Evolutionary conservation across 1,140 invertebrate species (phyloP).

Genomic region (Cydia fagiglandana): DNA sequence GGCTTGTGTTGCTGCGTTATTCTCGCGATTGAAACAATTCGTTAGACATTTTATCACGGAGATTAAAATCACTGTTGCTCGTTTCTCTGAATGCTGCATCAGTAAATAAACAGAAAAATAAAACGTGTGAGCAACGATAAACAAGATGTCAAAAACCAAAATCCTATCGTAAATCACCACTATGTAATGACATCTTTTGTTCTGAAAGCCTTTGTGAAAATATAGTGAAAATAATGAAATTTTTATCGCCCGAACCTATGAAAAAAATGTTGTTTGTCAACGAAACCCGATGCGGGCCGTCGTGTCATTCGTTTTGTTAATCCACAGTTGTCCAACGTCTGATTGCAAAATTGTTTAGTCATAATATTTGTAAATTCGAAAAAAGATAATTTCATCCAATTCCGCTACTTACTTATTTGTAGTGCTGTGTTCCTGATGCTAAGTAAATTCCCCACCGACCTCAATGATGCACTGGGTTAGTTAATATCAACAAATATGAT

Average conservation of each 20-base stretch:
- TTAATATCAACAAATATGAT: no score
- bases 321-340: neutral
- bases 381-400: no score
- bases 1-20: no score
- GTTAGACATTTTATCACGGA: no score
- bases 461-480: no score
- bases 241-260: slow-evolving; percentile 37
- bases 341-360: neutral
- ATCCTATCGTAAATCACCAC: slow-evolving; percentile 21
- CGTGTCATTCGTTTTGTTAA: neutral
- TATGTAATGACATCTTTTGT: slow-evolving; percentile 31
- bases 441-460: no score
- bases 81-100: no score
- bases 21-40: no score
- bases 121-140: neutral
- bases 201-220: slow-evolving; percentile 31
- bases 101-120: neutral
- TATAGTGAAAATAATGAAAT: slow-evolving; percentile 35
- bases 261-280: slow-evolving; percentile 41
- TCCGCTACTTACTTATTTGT: no score
- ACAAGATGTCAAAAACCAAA: neutral
- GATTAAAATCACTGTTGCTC: no score
- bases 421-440: no score
- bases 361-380: neutral
- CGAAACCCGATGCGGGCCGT: slow-evolving; percentile 39